Percentiles rank a stretch among this genome's conserved stretches.
Evolutionary conservation across 2,888 invertebrate genomes (phyloP).

Genomic region (Andrena camellia): DNA sequence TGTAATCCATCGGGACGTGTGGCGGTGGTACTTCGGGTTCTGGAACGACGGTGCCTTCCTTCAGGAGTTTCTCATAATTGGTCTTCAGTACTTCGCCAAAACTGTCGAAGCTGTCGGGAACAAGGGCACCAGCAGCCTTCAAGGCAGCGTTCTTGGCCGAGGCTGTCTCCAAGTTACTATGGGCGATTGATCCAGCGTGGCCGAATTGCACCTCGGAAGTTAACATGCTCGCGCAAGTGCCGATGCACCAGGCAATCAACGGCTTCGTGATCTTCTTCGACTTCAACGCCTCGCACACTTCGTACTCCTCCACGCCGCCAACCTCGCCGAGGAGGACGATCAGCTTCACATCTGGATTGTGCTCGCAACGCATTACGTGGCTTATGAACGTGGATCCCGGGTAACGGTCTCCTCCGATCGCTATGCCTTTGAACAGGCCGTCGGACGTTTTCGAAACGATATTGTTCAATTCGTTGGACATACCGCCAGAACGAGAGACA

Average conservation of each 20-base stretch:
- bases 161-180: slow-evolving; percentile 97
- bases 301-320: slow-evolving; percentile 99
- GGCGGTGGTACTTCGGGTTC: slow-evolving; percentile 98
- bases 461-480: slow-evolving; percentile 99
- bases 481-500: slow-evolving; percentile 99
- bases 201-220: slow-evolving; percentile 96
- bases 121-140: slow-evolving; percentile 93
- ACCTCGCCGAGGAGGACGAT: slow-evolving; percentile 98
- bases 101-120: slow-evolving; percentile 97
- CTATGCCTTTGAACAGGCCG: slow-evolving; percentile 98
- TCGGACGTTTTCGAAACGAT: slow-evolving; percentile 98
- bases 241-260: slow-evolving; percentile 99
- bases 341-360: slow-evolving; percentile 95
- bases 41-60: slow-evolving; percentile 93
- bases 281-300: slow-evolving; percentile 95
- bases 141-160: slow-evolving; percentile 95
- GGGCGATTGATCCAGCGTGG: slow-evolving; percentile 99
- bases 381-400: slow-evolving; percentile 99
- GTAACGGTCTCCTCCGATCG: slow-evolving; percentile 99
- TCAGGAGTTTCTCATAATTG: slow-evolving; percentile 92
- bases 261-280: slow-evolving; percentile 95
- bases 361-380: slow-evolving; percentile 95
- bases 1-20: slow-evolving; percentile 99
- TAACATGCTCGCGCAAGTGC: slow-evolving; percentile 91
- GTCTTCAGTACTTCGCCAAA: slow-evolving; percentile 92